These are phyloP conservation scores for Cebidichthys violaceus DNA, from an alignment of 2,113 vertebrate species.

Conservation along the genomic window DNA sequence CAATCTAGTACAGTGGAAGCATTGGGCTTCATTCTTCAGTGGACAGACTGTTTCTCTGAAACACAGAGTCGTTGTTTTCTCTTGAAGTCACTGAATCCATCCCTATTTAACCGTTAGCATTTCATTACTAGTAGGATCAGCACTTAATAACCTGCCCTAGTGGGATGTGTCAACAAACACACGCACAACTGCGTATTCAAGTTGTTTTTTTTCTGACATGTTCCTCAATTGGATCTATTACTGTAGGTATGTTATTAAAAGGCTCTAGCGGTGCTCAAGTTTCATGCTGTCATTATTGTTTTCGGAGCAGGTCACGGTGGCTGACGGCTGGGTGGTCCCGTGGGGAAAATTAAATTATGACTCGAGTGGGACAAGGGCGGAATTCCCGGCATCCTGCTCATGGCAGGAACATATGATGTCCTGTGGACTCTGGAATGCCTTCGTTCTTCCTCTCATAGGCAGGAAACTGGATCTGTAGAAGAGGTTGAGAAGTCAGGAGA, in stretches of 20 bases:
- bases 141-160: conserved; percentile 36
- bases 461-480: conserved; percentile 51
- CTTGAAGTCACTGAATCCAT: conserved; percentile 3
- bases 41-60: not conserved
- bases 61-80: not conserved
- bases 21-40: not conserved
- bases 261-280: not conserved
- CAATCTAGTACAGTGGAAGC: not conserved
- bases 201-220: conserved; percentile 16
- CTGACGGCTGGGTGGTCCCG: conserved; percentile 31
- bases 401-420: conserved; percentile 50
- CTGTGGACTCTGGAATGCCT: conserved; percentile 53
- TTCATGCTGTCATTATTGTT: conserved; percentile 51
- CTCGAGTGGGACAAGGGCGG: conserved; percentile 26
- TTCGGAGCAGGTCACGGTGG: conserved; percentile 37
- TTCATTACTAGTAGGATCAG: conserved; percentile 29
- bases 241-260: conserved; percentile 26
- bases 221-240: conserved; percentile 21
- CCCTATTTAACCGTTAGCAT: conserved; percentile 27
- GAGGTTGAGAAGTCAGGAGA: conserved; percentile 25
- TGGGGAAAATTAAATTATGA: conserved; percentile 49
- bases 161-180: conserved; percentile 31
- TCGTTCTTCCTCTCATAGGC: conserved; percentile 40
- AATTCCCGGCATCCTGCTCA: conserved; percentile 67
- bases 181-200: conserved; percentile 1